phyloP scores from a whole-genome alignment of 2,888 invertebrate genomes.

The Microctonus aethiopoides region DNA sequence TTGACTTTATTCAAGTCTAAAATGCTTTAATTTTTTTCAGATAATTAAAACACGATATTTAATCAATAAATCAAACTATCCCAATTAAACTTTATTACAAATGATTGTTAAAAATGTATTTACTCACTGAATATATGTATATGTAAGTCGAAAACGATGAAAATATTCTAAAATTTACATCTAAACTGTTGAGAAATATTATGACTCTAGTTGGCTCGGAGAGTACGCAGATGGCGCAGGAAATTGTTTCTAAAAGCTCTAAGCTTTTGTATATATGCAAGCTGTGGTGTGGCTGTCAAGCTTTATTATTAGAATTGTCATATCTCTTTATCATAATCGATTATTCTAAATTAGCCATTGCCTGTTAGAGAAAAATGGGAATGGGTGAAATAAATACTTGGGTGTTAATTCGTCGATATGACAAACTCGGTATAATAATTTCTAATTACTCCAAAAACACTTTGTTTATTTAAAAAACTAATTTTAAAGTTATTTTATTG shows the following conservation, averaged over 20 bases:
- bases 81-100: too few species aligned
- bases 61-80: too few species aligned
- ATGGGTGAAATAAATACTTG: slow-evolving; percentile 54
- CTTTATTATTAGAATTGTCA: not conserved
- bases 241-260: not conserved
- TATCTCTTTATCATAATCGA: not conserved
- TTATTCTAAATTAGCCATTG: not conserved
- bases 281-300: not conserved
- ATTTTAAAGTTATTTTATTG: slow-evolving; percentile 1
- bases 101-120: too few species aligned
- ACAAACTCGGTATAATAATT: slow-evolving; percentile 51
- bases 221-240: not conserved
- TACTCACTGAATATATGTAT: too few species aligned
- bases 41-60: too few species aligned
- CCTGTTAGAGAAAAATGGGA: slow-evolving; percentile 46
- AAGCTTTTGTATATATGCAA: too few species aligned
- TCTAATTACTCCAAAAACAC: not conserved
- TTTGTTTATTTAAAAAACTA: too few species aligned
- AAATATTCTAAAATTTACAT: too few species aligned
- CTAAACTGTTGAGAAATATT: not conserved
- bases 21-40: too few species aligned
- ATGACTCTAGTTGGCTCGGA: not conserved
- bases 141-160: too few species aligned
- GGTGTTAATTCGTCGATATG: slow-evolving; percentile 54
- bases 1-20: too few species aligned